phyloP scores from a whole-genome alignment of 2,888 invertebrate genomes.

The Micropterix aruncella region DNA sequence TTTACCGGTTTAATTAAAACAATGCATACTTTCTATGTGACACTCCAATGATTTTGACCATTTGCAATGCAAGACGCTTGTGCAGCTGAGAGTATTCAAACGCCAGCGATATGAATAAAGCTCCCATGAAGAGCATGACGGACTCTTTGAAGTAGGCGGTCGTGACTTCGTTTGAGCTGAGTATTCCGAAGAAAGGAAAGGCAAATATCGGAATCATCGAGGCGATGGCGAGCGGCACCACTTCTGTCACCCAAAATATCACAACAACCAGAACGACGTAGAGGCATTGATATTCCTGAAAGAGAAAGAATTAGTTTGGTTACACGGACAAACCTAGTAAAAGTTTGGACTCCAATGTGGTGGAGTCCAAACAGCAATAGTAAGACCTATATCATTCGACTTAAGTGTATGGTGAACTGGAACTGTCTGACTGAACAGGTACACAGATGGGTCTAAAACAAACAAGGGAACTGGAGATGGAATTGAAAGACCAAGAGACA shows the following conservation, averaged over 20 bases:
- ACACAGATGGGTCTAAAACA: too few relatives aligned
- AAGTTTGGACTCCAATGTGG: too few relatives aligned
- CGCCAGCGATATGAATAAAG: background rate
- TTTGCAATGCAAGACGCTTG: background rate
- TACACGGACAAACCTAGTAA: too few relatives aligned
- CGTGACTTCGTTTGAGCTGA: background rate
- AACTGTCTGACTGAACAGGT: too few relatives aligned
- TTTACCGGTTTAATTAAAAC: too few relatives aligned
- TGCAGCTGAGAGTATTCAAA: background rate
- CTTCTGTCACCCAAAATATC: background rate
- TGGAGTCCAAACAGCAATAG: too few relatives aligned
- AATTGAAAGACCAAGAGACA: too few relatives aligned
- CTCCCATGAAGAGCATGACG: background rate
- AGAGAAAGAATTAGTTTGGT: too few relatives aligned
- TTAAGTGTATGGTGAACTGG: too few relatives aligned
- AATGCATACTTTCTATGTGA: background rate
- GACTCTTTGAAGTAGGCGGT: background rate
- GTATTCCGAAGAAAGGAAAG: background rate
- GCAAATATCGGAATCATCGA: background rate
- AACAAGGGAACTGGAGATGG: too few relatives aligned
- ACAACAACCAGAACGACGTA: background rate
- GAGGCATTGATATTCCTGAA: background rate
- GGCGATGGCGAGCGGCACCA: background rate
- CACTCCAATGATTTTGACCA: background rate
- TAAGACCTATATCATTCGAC: too few relatives aligned